Evolutionary conservation across 53 echinoderm and acorn worm genomes (phyloP).

Genomic region (Henricia sp.): DNA sequence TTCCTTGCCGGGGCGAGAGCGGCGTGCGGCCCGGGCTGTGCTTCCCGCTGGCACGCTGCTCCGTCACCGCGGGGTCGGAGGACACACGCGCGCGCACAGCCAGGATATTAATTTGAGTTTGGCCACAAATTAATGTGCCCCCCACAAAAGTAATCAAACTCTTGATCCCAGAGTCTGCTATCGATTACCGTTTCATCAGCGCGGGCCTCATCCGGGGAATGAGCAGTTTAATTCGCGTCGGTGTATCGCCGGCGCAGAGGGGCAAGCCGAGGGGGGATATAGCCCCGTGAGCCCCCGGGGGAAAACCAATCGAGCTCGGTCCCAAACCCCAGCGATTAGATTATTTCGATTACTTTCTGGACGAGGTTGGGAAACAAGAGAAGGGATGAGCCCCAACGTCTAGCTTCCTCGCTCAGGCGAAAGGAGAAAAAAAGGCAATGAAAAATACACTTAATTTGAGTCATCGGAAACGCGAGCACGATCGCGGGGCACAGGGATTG

Average conservation of each 20-base stretch:
- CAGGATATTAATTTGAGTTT: conserved; percentile 59
- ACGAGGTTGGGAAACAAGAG: conserved; percentile 46
- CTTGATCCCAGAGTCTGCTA: conserved; percentile 57
- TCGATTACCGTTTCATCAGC: conserved; percentile 61
- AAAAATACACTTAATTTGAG: conserved; percentile 39
- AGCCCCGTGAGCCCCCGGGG: conserved; percentile 32
- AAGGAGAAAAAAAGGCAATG: conserved; percentile 11
- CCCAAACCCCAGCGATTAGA: conserved; percentile 43
- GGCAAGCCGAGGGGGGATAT: conserved; percentile 52
- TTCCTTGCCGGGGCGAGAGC: conserved; percentile 23
- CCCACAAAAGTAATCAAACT: conserved; percentile 63
- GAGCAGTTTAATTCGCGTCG: conserved; percentile 58
- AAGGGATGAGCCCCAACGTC: conserved; percentile 50
- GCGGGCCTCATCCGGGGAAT: conserved; percentile 49
- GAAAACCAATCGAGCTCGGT: conserved; percentile 49
- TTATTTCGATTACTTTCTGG: conserved; percentile 57
- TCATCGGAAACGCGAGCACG: conserved; percentile 51
- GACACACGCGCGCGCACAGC: conserved; percentile 36
- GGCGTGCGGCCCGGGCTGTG: conserved; percentile 21
- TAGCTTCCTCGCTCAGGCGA: conserved; percentile 2
- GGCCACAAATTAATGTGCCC: conserved; percentile 63
- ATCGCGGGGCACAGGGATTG: conserved; percentile 41
- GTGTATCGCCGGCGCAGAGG: conserved; percentile 53
- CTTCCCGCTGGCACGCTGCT: conserved; percentile 30
- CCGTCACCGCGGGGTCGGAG: conserved; percentile 55